phyloP scores from a whole-genome alignment of 1,140 invertebrate genomes.

The Chelonus insularis region DNA sequence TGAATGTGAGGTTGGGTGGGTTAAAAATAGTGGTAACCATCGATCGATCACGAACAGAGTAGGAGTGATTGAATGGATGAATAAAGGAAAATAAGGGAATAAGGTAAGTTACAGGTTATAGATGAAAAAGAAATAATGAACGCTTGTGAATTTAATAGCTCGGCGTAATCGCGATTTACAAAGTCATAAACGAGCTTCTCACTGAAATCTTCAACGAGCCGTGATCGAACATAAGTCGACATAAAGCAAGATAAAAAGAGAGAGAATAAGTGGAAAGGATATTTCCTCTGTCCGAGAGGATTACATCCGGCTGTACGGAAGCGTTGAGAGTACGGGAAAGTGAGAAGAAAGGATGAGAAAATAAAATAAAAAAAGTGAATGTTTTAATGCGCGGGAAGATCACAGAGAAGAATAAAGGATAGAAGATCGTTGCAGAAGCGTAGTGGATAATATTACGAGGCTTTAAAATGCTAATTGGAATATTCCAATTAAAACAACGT shows the following conservation, averaged over 20 bases:
- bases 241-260: constrained; percentile 15
- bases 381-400: constrained; percentile 23
- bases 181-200: constrained; percentile 21
- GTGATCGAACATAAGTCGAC: constrained; percentile 27
- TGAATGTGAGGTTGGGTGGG: too few relatives aligned
- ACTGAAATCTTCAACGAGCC: constrained; percentile 18
- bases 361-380: constrained; percentile 11
- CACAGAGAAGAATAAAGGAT: not conserved
- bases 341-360: not conserved
- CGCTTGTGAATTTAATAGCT: constrained; percentile 24
- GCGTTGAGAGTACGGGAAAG: constrained; percentile 21
- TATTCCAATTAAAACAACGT: constrained; percentile 47
- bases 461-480: constrained; percentile 40
- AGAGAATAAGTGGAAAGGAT: constrained; percentile 16
- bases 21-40: not conserved
- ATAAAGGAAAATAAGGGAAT: not conserved
- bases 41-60: too few relatives aligned
- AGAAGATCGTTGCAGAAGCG: constrained; percentile 12
- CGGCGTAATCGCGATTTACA: constrained; percentile 25
- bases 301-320: constrained; percentile 22
- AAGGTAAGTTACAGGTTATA: not conserved
- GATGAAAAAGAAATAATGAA: constrained; percentile 10
- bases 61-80: not conserved
- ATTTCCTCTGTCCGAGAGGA: constrained; percentile 24
- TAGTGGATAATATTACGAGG: constrained; percentile 31